Evolutionary conservation across 2,888 invertebrate species (phyloP), one percentile per base, ranked within the genome.

Genomic region (Coenonympha arcania): DNA sequence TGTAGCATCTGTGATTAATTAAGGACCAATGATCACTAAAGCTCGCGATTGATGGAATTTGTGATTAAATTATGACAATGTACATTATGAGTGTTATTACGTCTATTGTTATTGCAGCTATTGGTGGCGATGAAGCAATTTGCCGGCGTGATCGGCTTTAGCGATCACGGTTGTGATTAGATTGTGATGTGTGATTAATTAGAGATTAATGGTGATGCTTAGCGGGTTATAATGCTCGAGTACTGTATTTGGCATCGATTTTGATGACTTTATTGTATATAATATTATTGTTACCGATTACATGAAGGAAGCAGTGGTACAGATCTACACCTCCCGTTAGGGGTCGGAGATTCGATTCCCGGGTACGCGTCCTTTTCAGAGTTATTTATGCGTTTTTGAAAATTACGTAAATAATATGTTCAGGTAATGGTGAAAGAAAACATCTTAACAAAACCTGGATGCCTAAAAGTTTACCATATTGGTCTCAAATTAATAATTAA

Each of bases 31-130:
- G 39, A 39, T 39, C 39, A 13, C 13, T 22, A 39, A 39, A 39
- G 22, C 15, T 22, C 15, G 20, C 22, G 39, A 39, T 15, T 24
- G 22, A 39, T 39, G 24, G 15, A 39, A 39, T 28, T 41, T 30
- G 26, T 30, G 26, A 41, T 41, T 41, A 41, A 41, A 41, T 41
- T 30, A 41, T 41, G 19, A 41, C 30, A 41, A 41, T 41, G 28
- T 30, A 30, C 28, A 41, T 30, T 30, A 28, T 30, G 28, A 30
- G 30, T 41, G 18, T 30, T n/a, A 41, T 41, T 41, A 30, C 30
- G 41, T 19, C 24, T 24, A 41, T 41, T 41, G 30, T 41, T 19
- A 41, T 24, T 39, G 39, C 36, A 5, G 36, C 39, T 24, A 24
- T 39, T 9, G 22, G 9, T 15, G 39, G 24, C 39, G 39, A 39